Conservation (phyloP, 92 coral and sea anemone species). For the Porites rus region DNA sequence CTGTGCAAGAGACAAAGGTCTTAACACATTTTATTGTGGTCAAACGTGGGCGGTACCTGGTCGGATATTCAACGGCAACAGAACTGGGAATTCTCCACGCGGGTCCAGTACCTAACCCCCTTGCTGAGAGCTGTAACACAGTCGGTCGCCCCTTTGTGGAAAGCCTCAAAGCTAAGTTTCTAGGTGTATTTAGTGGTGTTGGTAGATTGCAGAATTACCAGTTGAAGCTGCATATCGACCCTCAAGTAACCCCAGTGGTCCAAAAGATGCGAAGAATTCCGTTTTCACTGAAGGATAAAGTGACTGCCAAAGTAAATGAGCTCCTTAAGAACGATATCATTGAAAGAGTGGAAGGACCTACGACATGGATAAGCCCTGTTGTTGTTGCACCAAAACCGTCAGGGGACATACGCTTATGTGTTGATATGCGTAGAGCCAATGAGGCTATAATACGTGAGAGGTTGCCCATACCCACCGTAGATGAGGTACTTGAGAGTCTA, state of each 20-base stretch:
- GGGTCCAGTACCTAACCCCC: constrained; percentile 45
- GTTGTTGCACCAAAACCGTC: constrained; percentile 36
- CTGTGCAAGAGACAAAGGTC: neutral
- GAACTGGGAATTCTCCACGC: constrained; percentile 61
- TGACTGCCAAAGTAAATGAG: constrained; percentile 65
- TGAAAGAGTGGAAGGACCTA: constrained; percentile 43
- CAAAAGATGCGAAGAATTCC: too few relatives aligned
- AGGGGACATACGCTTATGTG: constrained; percentile 34
- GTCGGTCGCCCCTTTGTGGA: neutral
- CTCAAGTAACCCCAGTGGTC: too few relatives aligned
- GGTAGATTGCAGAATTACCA: neutral
- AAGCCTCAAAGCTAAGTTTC: neutral
- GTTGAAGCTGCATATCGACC: too few relatives aligned
- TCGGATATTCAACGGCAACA: constrained; percentile 53
- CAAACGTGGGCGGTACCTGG: constrained; percentile 28
- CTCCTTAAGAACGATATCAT: constrained; percentile 56
- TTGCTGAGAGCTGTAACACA: constrained; percentile 32
- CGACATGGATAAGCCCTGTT: constrained; percentile 16
- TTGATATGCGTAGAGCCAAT: constrained; percentile 42
- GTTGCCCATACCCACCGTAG: constrained; percentile 39
- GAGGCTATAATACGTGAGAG: constrained; percentile 20
- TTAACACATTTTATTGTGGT: constrained; percentile 46
- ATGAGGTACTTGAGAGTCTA: too few relatives aligned
- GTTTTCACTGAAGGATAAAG: constrained; percentile 41
- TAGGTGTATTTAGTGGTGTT: neutral